A percentile compares a stretch with the other conserved stretches of the same genome.
Conservation (phyloP, 1,140 invertebrate genomes). For the Meteorus sp. region DNA sequence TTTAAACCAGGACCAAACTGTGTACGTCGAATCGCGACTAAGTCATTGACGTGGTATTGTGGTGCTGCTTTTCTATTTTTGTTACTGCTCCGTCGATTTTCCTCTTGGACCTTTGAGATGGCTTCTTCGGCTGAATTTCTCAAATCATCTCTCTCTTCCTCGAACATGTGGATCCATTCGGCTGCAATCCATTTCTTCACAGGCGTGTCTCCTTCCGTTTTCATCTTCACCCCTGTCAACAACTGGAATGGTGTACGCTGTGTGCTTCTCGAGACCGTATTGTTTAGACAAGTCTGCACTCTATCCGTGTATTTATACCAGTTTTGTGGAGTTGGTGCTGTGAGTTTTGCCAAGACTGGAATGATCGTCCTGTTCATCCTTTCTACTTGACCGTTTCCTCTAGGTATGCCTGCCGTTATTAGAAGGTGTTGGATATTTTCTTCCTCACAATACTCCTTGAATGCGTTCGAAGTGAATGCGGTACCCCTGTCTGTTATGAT, state of each 20-base stretch:
- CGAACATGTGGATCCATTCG: neutral
- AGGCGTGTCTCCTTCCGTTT: too few species aligned
- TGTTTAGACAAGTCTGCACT: conserved; percentile 20
- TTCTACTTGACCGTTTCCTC: too few species aligned
- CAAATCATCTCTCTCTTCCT: neutral
- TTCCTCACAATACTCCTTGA: conserved; percentile 39
- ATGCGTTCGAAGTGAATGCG: conserved; percentile 46
- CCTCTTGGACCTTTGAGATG: conserved; percentile 20
- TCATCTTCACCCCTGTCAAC: too few species aligned
- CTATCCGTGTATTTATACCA: conserved; percentile 18
- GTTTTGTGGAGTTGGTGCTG: conserved; percentile 6
- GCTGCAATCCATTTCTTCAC: too few species aligned
- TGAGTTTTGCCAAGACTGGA: conserved; percentile 2
- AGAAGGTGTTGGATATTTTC: conserved; percentile 39
- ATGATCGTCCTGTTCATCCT: conserved; percentile 13
- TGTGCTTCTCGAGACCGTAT: too few species aligned
- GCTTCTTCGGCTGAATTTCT: neutral
- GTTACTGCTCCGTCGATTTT: conserved; percentile 40
- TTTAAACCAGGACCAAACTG: conserved; percentile 26
- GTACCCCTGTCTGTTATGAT: conserved; percentile 45
- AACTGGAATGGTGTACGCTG: too few species aligned
- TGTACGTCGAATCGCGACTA: conserved; percentile 30
- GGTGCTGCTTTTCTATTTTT: conserved; percentile 27
- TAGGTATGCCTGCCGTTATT: conserved; percentile 36
- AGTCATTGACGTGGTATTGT: conserved; percentile 28